Evolutionary conservation across 2,888 invertebrate genomes (phyloP).

Genomic region (Athalia cordata): DNA sequence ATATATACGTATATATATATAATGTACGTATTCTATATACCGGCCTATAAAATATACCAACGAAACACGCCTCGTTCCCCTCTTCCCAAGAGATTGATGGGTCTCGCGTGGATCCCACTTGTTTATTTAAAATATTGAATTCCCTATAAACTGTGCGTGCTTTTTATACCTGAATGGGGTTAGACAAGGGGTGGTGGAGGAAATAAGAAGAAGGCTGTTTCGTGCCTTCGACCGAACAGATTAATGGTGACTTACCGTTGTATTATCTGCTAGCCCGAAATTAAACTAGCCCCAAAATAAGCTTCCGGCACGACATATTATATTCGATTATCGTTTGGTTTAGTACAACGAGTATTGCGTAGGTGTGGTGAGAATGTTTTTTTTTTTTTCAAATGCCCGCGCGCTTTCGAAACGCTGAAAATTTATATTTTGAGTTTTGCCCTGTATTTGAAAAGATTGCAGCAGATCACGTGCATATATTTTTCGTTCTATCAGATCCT

Average conservation of each 20-base stretch:
- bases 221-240: constrained; percentile 62
- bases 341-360: too few species aligned
- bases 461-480: not conserved
- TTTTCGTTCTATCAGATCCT: not conserved
- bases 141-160: constrained; percentile 55
- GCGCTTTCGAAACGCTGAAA: too few species aligned
- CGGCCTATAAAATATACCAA: constrained; percentile 21
- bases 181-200: constrained; percentile 6
- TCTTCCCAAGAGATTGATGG: constrained; percentile 53
- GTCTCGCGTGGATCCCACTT: constrained; percentile 51
- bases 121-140: constrained; percentile 60
- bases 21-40: constrained; percentile 2
- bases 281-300: too few species aligned
- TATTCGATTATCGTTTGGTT: too few species aligned
- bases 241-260: constrained; percentile 51
- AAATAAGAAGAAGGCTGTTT: constrained; percentile 50
- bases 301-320: too few species aligned
- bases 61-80: constrained; percentile 10
- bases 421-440: too few species aligned
- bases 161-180: constrained; percentile 45
- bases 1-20: not conserved
- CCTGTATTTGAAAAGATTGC: not conserved
- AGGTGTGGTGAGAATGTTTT: too few species aligned
- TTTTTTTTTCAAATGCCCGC: too few species aligned
- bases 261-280: too few species aligned